A percentile compares a stretch with the other conserved stretches of the same genome.
phyloP scores from a whole-genome alignment of 2,113 vertebrate genomes.

The Lophius piscatorius region DNA sequence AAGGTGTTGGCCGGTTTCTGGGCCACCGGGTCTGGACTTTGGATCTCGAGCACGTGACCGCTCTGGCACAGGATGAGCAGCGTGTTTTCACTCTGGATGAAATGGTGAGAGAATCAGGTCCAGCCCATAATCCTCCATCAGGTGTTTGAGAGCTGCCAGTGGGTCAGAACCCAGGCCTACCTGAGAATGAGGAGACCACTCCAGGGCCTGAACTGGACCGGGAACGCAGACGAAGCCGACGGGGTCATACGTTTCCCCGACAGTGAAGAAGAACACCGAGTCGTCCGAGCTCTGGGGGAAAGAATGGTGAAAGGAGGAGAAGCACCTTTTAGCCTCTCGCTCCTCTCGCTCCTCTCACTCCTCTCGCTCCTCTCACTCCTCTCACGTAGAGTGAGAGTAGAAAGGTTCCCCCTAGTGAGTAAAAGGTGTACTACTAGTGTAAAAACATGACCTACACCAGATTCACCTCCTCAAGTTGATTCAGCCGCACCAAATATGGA shows the following conservation, averaged over 20 bases:
- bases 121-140: background rate
- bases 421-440: too few species aligned
- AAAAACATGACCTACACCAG: too few species aligned
- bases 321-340: too few species aligned
- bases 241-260: constrained; percentile 83
- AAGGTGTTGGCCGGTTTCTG: constrained; percentile 73
- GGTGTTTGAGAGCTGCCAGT: background rate
- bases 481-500: too few species aligned
- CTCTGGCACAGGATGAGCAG: constrained; percentile 88
- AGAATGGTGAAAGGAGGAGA: background rate
- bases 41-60: constrained; percentile 85
- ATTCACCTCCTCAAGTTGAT: too few species aligned
- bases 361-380: too few species aligned
- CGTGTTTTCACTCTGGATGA: constrained; percentile 77
- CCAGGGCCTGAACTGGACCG: constrained; percentile 85
- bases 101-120: constrained; percentile 8
- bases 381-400: too few species aligned
- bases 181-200: constrained; percentile 87
- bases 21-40: constrained; percentile 66
- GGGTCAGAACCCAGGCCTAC: constrained; percentile 63
- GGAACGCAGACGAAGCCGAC: constrained; percentile 90
- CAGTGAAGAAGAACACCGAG: constrained; percentile 92
- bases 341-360: too few species aligned
- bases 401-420: too few species aligned
- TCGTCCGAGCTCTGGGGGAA: constrained; percentile 86